phyloP scores from a whole-genome alignment of 2,888 invertebrate genomes.

The Perithous albicinctus region DNA sequence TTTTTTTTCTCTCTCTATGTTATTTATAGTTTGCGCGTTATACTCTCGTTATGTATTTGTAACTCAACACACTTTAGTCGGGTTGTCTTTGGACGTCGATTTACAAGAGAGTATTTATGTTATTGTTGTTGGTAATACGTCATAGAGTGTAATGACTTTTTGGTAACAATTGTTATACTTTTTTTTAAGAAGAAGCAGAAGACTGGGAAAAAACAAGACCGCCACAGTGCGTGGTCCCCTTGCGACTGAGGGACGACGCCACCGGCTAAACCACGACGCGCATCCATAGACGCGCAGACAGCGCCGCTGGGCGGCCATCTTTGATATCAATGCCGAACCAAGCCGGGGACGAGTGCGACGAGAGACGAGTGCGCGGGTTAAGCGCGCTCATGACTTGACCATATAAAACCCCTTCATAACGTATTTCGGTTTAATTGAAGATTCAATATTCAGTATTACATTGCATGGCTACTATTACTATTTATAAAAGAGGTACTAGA shows the following conservation, averaged over 20 bases:
- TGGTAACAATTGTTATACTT: too few species aligned
- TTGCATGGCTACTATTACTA: background rate
- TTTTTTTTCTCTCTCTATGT: background rate
- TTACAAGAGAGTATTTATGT: background rate
- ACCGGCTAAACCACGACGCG: conserved; percentile 69
- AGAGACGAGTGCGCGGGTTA: conserved; percentile 22
- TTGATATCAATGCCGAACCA: conserved; percentile 68
- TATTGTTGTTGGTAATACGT: too few species aligned
- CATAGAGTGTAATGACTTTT: too few species aligned
- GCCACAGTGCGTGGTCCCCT: conserved; percentile 68
- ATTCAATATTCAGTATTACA: background rate
- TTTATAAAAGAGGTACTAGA: background rate
- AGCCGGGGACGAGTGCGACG: conserved; percentile 54
- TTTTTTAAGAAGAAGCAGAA: conserved; percentile 12
- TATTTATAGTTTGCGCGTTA: conserved; percentile 1
- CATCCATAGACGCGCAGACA: conserved; percentile 68
- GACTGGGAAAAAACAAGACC: conserved; percentile 59
- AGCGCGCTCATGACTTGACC: conserved; percentile 41
- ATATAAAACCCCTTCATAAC: background rate
- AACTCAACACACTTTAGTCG: conserved; percentile 8
- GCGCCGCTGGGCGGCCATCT: conserved; percentile 71
- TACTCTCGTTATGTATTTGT: background rate
- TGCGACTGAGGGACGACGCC: conserved; percentile 70
- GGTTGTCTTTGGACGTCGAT: conserved; percentile 3
- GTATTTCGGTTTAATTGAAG: background rate